These are phyloP conservation scores for Plodia interpunctella DNA, from an alignment of 1,140 invertebrate species.

Conservation along the genomic window DNA sequence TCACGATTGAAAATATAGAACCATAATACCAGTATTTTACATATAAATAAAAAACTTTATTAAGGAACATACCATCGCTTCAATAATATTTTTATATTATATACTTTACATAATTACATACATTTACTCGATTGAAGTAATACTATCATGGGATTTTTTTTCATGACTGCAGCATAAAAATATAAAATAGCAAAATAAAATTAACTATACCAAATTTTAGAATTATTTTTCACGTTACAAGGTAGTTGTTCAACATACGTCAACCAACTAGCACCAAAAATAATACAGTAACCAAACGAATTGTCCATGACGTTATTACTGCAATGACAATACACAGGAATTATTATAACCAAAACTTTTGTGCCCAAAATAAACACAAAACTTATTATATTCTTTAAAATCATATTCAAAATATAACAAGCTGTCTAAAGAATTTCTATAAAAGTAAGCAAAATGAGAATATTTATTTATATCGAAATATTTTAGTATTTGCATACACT, in stretches of 20 bases:
- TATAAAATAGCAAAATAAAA: too few relatives aligned
- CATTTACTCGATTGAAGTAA: slow-evolving; percentile 8
- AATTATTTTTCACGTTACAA: too few relatives aligned
- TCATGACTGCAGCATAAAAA: too few relatives aligned
- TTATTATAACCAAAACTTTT: slow-evolving; percentile 34
- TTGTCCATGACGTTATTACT: slow-evolving; percentile 16
- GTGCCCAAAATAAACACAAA: slow-evolving; percentile 48
- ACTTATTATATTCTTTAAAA: slow-evolving; percentile 32
- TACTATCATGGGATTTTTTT: not conserved
- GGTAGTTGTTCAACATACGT: not conserved
- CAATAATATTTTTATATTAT: slow-evolving; percentile 13
- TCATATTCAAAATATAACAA: slow-evolving; percentile 5
- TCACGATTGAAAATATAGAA: slow-evolving; percentile 37
- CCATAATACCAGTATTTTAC: slow-evolving; percentile 71
- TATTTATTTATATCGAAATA: too few relatives aligned
- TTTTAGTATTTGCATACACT: too few relatives aligned
- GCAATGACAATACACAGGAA: slow-evolving; percentile 20
- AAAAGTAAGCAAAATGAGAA: too few relatives aligned
- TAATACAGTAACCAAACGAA: slow-evolving; percentile 8
- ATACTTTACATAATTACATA: slow-evolving; percentile 26
- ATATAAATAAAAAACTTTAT: slow-evolving; percentile 69
- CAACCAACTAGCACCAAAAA: slow-evolving; percentile 14
- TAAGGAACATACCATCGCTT: slow-evolving; percentile 55
- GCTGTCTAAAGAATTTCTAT: not conserved
- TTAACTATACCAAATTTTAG: too few relatives aligned